phyloP scores from a whole-genome alignment of 92 coral and sea anemone species.

The Phenganax marumi region DNA sequence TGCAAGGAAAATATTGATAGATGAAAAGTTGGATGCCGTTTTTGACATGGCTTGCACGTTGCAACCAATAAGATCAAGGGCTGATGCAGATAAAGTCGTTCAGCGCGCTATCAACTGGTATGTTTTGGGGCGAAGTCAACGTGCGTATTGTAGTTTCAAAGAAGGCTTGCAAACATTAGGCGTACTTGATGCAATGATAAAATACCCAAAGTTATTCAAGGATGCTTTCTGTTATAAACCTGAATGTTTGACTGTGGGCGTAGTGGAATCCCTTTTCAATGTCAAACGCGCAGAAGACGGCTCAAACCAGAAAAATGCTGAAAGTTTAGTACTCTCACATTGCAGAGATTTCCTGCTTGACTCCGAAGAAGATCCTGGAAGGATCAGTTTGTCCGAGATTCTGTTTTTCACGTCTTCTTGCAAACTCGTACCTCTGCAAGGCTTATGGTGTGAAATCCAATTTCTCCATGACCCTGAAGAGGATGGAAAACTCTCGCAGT shows the following conservation, averaged over 20 bases:
- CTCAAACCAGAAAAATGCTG: constrained; percentile 37
- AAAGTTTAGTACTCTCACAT: constrained; percentile 47
- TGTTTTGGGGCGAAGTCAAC: constrained; percentile 50
- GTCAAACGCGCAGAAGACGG: constrained; percentile 27
- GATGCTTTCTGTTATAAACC: constrained; percentile 46
- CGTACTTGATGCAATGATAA: constrained; percentile 52
- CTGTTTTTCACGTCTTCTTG: constrained; percentile 55
- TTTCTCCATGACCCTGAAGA: constrained; percentile 57
- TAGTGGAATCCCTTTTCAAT: constrained; percentile 25
- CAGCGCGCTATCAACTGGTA: constrained; percentile 53
- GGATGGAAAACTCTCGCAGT: constrained; percentile 43
- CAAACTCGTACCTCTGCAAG: constrained; percentile 55
- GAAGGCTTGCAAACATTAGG: constrained; percentile 48
- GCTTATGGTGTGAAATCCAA: constrained; percentile 26
- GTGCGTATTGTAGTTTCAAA: constrained; percentile 56
- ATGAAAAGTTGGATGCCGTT: constrained; percentile 50
- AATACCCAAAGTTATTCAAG: constrained; percentile 43
- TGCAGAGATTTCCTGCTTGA: constrained; percentile 54
- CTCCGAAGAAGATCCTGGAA: constrained; percentile 38
- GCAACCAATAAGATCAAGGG: constrained; percentile 23
- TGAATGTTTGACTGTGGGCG: constrained; percentile 28
- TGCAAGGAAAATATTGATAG: constrained; percentile 44
- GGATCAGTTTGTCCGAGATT: constrained; percentile 40
- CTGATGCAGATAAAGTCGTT: constrained; percentile 45
- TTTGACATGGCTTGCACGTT: constrained; percentile 58